Percentiles rank a stretch among this genome's conserved stretches.
Conservation (phyloP, 2,888 invertebrate species). For the Nomada ferruginata region DNA sequence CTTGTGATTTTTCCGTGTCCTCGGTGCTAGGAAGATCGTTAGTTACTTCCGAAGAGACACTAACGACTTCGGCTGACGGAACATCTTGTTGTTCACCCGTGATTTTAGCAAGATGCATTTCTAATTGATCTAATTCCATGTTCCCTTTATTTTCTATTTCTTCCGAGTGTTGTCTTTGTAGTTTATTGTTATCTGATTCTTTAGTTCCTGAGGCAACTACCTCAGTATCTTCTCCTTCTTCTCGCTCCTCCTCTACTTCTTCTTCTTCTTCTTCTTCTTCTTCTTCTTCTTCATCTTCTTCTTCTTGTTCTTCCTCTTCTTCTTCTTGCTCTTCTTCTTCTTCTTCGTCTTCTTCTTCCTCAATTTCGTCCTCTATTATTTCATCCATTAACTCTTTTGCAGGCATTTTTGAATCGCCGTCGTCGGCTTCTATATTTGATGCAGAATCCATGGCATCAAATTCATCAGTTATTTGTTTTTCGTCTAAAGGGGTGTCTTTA, state of each 20-base stretch:
- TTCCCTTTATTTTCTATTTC: slow-evolving; percentile 62
- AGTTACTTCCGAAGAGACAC: slow-evolving; percentile 73
- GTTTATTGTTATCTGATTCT: slow-evolving; percentile 42
- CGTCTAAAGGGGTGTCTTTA: slow-evolving; percentile 42
- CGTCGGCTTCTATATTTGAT: slow-evolving; percentile 83
- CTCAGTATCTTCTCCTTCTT: slow-evolving; percentile 67
- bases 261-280: slow-evolving; percentile 74
- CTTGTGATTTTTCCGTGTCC: slow-evolving; percentile 77
- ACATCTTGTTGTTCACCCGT: slow-evolving; percentile 76
- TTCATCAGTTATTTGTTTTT: slow-evolving; percentile 56
- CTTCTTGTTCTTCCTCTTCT: slow-evolving; percentile 73
- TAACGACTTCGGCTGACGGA: slow-evolving; percentile 69
- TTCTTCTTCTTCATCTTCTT: slow-evolving; percentile 73
- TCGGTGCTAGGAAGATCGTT: slow-evolving; percentile 73
- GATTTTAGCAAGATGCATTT: slow-evolving; percentile 76
- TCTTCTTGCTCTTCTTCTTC: slow-evolving; percentile 73
- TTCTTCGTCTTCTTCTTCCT: slow-evolving; percentile 71
- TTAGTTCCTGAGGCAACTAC: slow-evolving; percentile 43
- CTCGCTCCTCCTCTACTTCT: slow-evolving; percentile 73
- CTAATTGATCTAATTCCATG: slow-evolving; percentile 72
- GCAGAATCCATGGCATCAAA: slow-evolving; percentile 51
- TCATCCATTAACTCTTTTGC: slow-evolving; percentile 51
- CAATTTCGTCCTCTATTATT: slow-evolving; percentile 70
- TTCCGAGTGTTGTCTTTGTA: slow-evolving; percentile 48
- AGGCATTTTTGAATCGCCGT: slow-evolving; percentile 81